Evolutionary conservation across 2,888 invertebrate species (phyloP), one percentile per base, ranked within the genome.

Genomic region (Cacoxenus indagator): DNA sequence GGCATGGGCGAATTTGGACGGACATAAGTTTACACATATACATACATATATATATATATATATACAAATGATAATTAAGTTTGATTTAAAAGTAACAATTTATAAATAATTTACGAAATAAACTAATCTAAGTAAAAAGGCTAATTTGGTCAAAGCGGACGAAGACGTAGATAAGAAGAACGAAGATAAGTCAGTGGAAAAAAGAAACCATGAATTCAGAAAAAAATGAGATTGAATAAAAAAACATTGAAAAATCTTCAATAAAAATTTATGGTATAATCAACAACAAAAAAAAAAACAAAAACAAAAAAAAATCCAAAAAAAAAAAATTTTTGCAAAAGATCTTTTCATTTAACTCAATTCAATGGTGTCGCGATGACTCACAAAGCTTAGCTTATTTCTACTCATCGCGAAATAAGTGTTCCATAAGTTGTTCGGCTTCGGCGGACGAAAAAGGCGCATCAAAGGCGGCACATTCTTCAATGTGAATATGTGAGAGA

Each of bases 181-280:
- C 73, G 64, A 66, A 73, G 67, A 76, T 68, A 70, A 62, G 74
- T 70, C n/a, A n/a, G n/a, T n/a, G 76, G 70, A 74, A 74, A 67
- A 37, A 73, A 70, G 17, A 54, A 66, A 68, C 69, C 29, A 76
- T 68, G 72, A 71, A 70, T 73, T 74, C 68, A 73, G 26, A 64
- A 69, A 54, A 51, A 64, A 48, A 73, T 75, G 73, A 75, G 72
- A 77, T 75, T 73, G 74, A 70, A 69, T 67, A 68, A 69, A 73
- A 71, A 67, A 68, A 69, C 29, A 73, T 66, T 66, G 70, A 68
- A 74, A 72, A 76, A 76, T 67, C 73, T 72, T 75, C 55, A 74
- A 69, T 67, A 67, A 67, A 67, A 67, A 67, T 48, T 51, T 51
- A 51, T 37, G 67, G 68, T 62, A 67, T 68, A 62, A 70, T 43